Evolutionary conservation across 2,888 invertebrate genomes (phyloP).

Genomic region (Labia minor): DNA sequence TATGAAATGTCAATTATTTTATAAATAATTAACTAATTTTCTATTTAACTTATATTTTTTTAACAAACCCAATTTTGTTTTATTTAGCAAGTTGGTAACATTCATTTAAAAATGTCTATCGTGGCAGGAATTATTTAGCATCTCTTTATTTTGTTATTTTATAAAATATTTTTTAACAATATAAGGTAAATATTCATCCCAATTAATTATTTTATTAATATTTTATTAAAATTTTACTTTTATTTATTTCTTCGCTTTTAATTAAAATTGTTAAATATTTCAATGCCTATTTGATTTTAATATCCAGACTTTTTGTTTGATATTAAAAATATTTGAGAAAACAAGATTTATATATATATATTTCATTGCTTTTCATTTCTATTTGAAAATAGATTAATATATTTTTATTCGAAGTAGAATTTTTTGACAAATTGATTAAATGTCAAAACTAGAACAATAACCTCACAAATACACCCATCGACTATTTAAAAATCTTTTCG

Average conservation of each 20-base stretch:
- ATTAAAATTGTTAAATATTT: neutral
- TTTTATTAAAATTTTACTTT: neutral
- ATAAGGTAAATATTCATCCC: neutral
- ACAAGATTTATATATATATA: no score
- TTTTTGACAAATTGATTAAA: neutral
- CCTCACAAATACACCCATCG: neutral
- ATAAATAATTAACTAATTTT: no score
- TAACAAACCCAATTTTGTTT: no score
- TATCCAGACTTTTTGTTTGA: no score
- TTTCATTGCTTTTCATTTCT: no score
- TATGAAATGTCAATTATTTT: neutral
- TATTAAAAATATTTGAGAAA: no score
- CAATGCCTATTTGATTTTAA: no score
- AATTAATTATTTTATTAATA: neutral
- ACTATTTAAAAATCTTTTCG: neutral
- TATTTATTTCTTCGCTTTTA: neutral
- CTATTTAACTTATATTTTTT: no score
- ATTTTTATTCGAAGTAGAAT: no score
- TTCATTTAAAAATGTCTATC: neutral
- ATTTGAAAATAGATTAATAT: no score
- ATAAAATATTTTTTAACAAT: neutral
- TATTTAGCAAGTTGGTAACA: neutral
- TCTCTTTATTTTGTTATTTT: neutral
- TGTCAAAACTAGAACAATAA: slow-evolving; percentile 2
- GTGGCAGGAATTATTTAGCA: slow-evolving; percentile 13